phyloP scores from a whole-genome alignment of 2,888 invertebrate species.

The Ypsolopha scabrella region DNA sequence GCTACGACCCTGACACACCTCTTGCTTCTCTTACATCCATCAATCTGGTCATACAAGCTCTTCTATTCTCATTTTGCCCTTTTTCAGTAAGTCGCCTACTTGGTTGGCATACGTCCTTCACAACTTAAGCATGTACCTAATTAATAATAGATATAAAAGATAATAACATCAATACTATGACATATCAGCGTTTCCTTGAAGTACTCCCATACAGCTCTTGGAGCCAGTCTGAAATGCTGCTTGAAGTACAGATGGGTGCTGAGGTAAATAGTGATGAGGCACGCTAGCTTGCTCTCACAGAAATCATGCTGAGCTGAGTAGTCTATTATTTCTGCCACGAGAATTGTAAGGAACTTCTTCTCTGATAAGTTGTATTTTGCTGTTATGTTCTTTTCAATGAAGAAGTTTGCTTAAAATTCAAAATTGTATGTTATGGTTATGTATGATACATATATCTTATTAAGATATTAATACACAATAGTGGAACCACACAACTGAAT shows the following conservation, averaged over 20 bases:
- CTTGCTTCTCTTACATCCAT: too few relatives aligned
- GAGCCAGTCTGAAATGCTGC: slow-evolving; percentile 47
- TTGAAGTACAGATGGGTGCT: slow-evolving; percentile 43
- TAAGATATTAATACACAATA: too few relatives aligned
- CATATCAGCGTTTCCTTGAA: slow-evolving; percentile 51
- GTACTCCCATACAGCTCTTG: slow-evolving; percentile 38
- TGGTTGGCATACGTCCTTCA: too few relatives aligned
- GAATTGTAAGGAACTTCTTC: slow-evolving; percentile 31
- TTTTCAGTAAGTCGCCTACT: too few relatives aligned
- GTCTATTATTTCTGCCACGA: slow-evolving; percentile 35
- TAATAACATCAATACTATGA: slow-evolving; percentile 45
- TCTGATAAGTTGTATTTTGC: slow-evolving; percentile 35
- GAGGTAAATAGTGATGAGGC: slow-evolving; percentile 42
- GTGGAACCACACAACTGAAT: too few relatives aligned
- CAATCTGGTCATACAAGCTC: too few relatives aligned
- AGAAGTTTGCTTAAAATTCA: slow-evolving; percentile 24
- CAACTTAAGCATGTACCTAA: too few relatives aligned
- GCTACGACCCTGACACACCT: too few relatives aligned
- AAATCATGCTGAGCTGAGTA: slow-evolving; percentile 48
- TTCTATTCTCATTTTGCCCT: too few relatives aligned
- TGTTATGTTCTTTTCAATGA: slow-evolving; percentile 39
- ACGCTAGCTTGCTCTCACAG: slow-evolving; percentile 32
- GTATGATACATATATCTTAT: too few relatives aligned
- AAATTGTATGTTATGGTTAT: too few relatives aligned
- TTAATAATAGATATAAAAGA: too few relatives aligned